Base-by-base conservation (phyloP, 2,888 invertebrate species). In the Lymantria dispar region DNA sequence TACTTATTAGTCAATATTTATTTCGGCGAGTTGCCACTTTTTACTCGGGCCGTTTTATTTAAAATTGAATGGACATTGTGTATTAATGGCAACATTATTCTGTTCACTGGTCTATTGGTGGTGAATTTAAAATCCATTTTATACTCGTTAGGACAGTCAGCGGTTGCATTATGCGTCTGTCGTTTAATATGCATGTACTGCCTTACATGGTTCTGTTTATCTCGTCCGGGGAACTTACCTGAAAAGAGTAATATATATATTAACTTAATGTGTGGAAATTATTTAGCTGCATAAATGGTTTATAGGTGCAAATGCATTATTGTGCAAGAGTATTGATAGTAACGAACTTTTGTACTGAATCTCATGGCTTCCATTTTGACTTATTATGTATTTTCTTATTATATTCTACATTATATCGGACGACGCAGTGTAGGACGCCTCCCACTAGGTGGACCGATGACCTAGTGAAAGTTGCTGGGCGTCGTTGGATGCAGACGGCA, bases 1-100 rank as follows among this genome's bases (percentile, higher is more conserved):
- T 66, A 56, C 22, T 58, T 53, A 64, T 85, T 81, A 86, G 82
- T 85, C 83, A 83, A 85, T 85, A 87, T 87, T 84, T 85, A 85
- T 87, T 86, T 86, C 80, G 82, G 78, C 58, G 75, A 64, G 62
- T 68, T 12, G 8, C 40, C 68, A 62, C 75, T 81, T 84, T 81
- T 83, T 85, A 78, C 79, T 74, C 73, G 75, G 70, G 71, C 77
- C 70, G 75, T 78, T 68, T 68, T 67, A 73, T 65, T 72, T 73
- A 70, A 77, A 72, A 73, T 74, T 75, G 78, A 72, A 78, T 75
- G 70, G 68, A 54, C 54, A 30, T 36, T 54, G 53, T 50, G 59
- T 74, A 79, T 82, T 78, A 82, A 83, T 81, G 80, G 72, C 60
- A n/a, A 74, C 70, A 76, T 78, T 81, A 75, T 76, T 62, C 66